phyloP scores from a whole-genome alignment of 2,113 vertebrate species.

The Chroicocephalus ridibundus region DNA sequence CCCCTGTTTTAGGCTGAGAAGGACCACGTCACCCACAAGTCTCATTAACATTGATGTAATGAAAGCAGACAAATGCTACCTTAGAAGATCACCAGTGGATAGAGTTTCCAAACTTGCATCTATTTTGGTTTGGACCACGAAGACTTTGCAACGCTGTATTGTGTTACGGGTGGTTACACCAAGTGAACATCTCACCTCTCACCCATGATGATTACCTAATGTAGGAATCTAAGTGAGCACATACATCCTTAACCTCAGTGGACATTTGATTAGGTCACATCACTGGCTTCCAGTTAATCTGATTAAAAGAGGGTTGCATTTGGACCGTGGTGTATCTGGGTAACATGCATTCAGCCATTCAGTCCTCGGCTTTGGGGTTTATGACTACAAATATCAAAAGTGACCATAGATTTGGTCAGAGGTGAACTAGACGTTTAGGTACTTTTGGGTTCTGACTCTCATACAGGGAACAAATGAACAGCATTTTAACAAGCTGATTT shows the following conservation, averaged over 20 bases:
- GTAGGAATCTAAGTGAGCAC: not conserved
- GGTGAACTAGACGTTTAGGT: not conserved
- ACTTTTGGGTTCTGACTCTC: not conserved
- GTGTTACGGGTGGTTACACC: not conserved
- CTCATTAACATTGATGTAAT: not conserved
- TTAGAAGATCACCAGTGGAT: not conserved
- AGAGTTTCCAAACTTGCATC: not conserved
- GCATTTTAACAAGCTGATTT: not conserved
- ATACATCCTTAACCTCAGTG: not conserved
- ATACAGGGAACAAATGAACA: not conserved
- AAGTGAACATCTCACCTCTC: not conserved
- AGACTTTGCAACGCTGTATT: not conserved
- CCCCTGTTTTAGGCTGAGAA: not conserved
- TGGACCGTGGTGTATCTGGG: not conserved
- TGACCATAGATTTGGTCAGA: not conserved
- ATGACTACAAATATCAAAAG: not conserved
- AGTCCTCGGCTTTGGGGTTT: not conserved
- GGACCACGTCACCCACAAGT: not conserved
- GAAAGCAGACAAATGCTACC: not conserved
- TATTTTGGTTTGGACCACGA: not conserved
- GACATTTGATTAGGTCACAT: not conserved
- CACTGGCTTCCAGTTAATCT: not conserved
- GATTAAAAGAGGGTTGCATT: not conserved
- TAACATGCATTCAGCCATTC: not conserved
- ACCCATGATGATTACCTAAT: not conserved